Base-by-base conservation (phyloP, 2,888 invertebrate genomes). In the Drosophila infuscata region DNA sequence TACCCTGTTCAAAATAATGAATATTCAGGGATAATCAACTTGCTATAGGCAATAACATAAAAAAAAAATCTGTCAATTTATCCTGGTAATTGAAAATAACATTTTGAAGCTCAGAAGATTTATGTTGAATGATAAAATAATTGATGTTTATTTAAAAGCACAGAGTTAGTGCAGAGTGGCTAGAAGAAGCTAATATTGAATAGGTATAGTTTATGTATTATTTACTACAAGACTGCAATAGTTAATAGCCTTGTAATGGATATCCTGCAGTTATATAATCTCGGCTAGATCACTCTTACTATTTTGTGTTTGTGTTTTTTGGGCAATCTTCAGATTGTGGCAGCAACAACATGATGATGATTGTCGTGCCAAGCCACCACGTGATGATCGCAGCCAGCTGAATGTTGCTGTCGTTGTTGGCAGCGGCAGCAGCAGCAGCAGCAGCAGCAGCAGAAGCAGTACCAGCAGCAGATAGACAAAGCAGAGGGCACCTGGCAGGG, bases 261-360 rank as follows among this genome's bases (percentile, higher is more conserved):
- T 75, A 74, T 62, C 12, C 53, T 8, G 1, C 0, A 12, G 58
- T 20, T 43, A 3, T 43, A 29, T 25, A 59, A 3, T 17, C 12
- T 38, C 54, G 48, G 49, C 33, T 61, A 57, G 56, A 43, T 56
- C 66, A 59, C 48, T 56, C 41, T 63, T 46, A 53, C 46, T 60
- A 48, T 51, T 65, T 29, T 60, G 38, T 25, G 12, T 53, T 52
- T 11, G 7, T 56, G 56, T 12, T 65, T 78, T 78, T 78, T 68
- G 61, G 81, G 81, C 57, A 79, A 79, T 81, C 72, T 81, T 81
- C 43, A 66, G 81, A 60, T 81, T 81, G 63, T 81, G 81, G 52
- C 77, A 63, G 72, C 81, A 81, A 60, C 77, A 68, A 54, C 54
- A 67, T 59, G 54, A 71, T 68, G 77, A 81, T 77, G 79, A 69